These are phyloP conservation scores for Beris chalybata DNA, from an alignment of 2,888 invertebrate species.

Conservation along the genomic window DNA sequence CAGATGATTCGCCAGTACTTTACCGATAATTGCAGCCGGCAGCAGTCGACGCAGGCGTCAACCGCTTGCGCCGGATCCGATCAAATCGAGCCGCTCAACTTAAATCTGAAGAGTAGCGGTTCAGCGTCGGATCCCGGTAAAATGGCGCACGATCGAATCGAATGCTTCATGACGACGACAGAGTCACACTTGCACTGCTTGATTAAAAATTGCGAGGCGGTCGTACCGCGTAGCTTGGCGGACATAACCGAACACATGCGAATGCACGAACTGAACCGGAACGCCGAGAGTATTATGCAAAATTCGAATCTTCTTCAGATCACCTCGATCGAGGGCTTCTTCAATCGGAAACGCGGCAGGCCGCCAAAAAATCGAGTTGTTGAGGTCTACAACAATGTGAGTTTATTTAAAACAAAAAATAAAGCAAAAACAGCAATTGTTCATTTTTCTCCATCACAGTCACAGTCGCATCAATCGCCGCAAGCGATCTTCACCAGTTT, in stretches of 20 bases:
- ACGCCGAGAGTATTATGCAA: conserved; percentile 37
- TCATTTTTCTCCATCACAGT: conserved; percentile 48
- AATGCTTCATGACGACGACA: conserved; percentile 20
- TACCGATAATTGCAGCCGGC: conserved; percentile 40
- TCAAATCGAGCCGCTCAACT: conserved; percentile 36
- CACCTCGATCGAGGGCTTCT: conserved; percentile 86
- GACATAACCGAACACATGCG: conserved; percentile 44
- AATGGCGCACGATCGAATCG: conserved; percentile 5
- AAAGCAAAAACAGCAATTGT: conserved; percentile 1
- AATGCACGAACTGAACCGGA: conserved; percentile 36
- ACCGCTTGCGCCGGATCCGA: neutral
- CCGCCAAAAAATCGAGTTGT: conserved; percentile 96
- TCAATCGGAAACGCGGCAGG: conserved; percentile 87
- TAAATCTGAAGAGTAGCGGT: conserved; percentile 36
- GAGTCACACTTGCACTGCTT: conserved; percentile 44
- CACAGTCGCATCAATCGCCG: conserved; percentile 64
- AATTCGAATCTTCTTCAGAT: conserved; percentile 48
- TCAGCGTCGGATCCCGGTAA: neutral
- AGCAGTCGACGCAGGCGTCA: conserved; percentile 13
- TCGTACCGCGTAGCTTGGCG: conserved; percentile 40
- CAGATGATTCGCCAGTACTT: conserved; percentile 41
- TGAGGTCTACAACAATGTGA: conserved; percentile 85
- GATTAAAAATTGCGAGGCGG: conserved; percentile 42
- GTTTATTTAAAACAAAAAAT: conserved; percentile 47
- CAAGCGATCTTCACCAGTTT: conserved; percentile 93